phyloP scores from a whole-genome alignment of 2,797 vertebrate species.

The Sebastes baramenuke region DNA sequence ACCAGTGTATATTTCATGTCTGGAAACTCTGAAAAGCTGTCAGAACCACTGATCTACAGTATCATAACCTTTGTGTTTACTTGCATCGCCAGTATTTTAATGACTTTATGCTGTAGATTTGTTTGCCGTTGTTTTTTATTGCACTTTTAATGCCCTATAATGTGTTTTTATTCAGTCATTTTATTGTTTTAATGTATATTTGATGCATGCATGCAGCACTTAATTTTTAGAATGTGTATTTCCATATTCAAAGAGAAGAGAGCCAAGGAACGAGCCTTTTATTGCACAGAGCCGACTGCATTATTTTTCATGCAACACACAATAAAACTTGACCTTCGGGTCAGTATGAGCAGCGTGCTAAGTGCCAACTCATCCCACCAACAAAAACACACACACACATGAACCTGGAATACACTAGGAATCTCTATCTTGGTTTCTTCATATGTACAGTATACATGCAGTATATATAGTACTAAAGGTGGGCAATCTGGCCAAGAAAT shows the following conservation, averaged over 20 bases:
- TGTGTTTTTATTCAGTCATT: background rate
- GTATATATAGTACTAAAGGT: background rate
- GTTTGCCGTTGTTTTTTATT: background rate
- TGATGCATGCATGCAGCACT: background rate
- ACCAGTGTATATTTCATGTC: background rate
- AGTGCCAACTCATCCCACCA: background rate
- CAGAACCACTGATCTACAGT: background rate
- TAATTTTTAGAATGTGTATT: background rate
- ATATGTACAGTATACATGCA: background rate
- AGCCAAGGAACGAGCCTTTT: background rate
- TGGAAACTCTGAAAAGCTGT: background rate
- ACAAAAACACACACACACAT: background rate
- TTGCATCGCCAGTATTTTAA: background rate
- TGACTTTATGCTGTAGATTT: background rate
- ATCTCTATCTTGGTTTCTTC: background rate
- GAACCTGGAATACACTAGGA: background rate
- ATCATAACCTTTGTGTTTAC: background rate
- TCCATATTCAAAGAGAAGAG: background rate
- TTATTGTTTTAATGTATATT: slow-evolving; percentile 1
- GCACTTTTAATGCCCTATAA: background rate
- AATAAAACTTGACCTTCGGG: slow-evolving; percentile 1
- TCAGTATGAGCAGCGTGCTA: background rate
- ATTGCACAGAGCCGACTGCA: background rate
- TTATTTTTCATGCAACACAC: slow-evolving; percentile 1
- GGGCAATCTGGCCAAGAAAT: background rate